A percentile compares a stretch with the other conserved stretches of the same genome.
phyloP scores from a whole-genome alignment of 2,888 invertebrate species.

The Allolobophora icterica region DNA sequence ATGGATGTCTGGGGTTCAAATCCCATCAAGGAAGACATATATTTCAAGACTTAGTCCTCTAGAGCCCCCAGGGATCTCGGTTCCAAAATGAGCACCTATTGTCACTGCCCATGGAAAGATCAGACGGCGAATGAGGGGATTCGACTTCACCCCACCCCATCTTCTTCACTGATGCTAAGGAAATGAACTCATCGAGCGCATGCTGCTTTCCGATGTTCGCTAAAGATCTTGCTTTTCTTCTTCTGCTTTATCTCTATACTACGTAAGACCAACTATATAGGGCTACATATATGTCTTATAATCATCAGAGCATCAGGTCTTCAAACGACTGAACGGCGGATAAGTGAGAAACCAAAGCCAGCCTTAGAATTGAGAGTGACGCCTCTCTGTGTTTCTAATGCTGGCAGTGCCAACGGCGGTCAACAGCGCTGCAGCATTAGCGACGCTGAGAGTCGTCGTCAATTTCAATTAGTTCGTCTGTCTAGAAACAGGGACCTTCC shows the following conservation, averaged over 20 bases:
- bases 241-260: too few relatives aligned
- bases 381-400: not conserved
- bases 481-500: not conserved
- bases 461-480: not conserved
- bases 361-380: not conserved
- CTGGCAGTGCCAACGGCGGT: not conserved
- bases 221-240: not conserved
- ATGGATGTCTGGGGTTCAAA: too few relatives aligned
- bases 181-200: not conserved
- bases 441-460: not conserved
- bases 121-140: too few relatives aligned
- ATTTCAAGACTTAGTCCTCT: too few relatives aligned
- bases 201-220: not conserved
- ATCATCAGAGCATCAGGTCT: not conserved
- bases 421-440: too few relatives aligned
- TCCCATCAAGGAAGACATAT: too few relatives aligned
- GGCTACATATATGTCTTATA: not conserved
- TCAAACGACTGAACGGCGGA: not conserved
- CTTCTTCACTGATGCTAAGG: not conserved
- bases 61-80: too few relatives aligned
- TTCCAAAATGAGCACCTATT: too few relatives aligned
- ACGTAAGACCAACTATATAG: not conserved
- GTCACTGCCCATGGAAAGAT: too few relatives aligned
- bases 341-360: not conserved
- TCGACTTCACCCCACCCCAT: too few relatives aligned